Base-by-base conservation (phyloP, 2,888 invertebrate genomes). In the Hemistola chrysoprasaria region DNA sequence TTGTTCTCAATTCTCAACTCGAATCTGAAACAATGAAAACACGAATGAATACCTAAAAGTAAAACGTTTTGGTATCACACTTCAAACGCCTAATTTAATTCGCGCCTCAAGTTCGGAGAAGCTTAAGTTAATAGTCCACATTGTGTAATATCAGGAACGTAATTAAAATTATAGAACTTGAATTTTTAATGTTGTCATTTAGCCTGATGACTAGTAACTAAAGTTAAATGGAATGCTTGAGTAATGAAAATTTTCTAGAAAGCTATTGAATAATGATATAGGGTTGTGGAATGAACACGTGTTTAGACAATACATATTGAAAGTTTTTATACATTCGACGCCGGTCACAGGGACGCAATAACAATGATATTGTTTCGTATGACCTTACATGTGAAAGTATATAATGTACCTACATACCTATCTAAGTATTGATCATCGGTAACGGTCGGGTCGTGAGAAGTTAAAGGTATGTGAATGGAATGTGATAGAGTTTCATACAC, bases 361-460 rank as follows among this genome's bases (percentile, higher is more conserved):
- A 74, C 68, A 77, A 57, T 56, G 57, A 55, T 59, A 75, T 76
- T 78, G 76, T 77, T 72, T 57, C 35, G 43, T 42, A 47, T 62
- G 62, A 62, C 59, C 62, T 62, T 65, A 35, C 42, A 8, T 46
- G 43, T 46, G 40, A 35, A 40, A 28, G 36, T 47, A 50, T 36
- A n/a, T n/a, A n/a, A n/a, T n/a, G n/a, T n/a, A 28, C 39, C 16
- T 16, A 16, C 4, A 9, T 6, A 25, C 10, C 25, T 6, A 25
- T 8, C 25, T 16, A 16, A 16, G 16, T 16, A 16, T 16, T 16
- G 16, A 16, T 16, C 16, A 44, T 44, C 38, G 29, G 8, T 9
- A 8, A 16, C 3, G 20, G 36, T 21, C 6, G 7, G 31, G 10
- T 11, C 26, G 20, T 22, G 25, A 10, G 11, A 22, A 20, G 27